phyloP scores from a whole-genome alignment of 2,888 invertebrate genomes.

The Apoda limacodes region DNA sequence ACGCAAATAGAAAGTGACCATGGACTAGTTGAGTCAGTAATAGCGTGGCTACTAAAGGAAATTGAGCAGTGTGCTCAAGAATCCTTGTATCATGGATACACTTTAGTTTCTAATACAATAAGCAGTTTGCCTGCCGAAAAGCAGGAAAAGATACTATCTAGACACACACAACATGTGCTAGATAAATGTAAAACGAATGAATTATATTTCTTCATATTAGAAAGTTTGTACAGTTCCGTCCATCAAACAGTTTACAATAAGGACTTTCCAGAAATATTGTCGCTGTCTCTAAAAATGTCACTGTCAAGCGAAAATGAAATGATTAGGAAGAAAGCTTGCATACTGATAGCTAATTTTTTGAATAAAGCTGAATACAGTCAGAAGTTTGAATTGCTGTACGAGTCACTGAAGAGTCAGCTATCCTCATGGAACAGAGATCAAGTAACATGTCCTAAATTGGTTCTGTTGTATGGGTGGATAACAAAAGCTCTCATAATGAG shows the following conservation, averaged over 20 bases:
- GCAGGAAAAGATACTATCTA: conserved; percentile 33
- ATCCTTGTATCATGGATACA: conserved; percentile 34
- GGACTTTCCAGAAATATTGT: conserved; percentile 40
- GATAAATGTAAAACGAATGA: conserved; percentile 34
- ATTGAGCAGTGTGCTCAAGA: conserved; percentile 29
- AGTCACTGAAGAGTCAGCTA: conserved; percentile 35
- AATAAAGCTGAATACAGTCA: conserved; percentile 65
- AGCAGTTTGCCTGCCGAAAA: conserved; percentile 40
- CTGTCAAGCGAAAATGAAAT: conserved; percentile 35
- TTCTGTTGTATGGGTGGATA: conserved; percentile 52
- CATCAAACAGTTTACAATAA: conserved; percentile 41
- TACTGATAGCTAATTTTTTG: conserved; percentile 67
- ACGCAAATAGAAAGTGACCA: conserved; percentile 55
- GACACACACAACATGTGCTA: conserved; percentile 35
- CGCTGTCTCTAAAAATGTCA: conserved; percentile 38
- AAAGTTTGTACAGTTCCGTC: conserved; percentile 63
- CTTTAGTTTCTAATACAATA: conserved; percentile 45
- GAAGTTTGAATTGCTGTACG: conserved; percentile 48
- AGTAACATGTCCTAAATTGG: conserved; percentile 32
- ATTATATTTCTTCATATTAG: conserved; percentile 47
- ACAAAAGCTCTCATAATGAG: conserved; percentile 50
- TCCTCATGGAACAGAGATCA: conserved; percentile 27
- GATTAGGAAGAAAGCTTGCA: conserved; percentile 50
- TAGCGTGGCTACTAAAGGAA: conserved; percentile 44
- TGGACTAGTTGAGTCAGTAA: conserved; percentile 44